These are phyloP conservation scores for Sula dactylatra DNA, from an alignment of 2,113 vertebrate species.

Conservation along the genomic window DNA sequence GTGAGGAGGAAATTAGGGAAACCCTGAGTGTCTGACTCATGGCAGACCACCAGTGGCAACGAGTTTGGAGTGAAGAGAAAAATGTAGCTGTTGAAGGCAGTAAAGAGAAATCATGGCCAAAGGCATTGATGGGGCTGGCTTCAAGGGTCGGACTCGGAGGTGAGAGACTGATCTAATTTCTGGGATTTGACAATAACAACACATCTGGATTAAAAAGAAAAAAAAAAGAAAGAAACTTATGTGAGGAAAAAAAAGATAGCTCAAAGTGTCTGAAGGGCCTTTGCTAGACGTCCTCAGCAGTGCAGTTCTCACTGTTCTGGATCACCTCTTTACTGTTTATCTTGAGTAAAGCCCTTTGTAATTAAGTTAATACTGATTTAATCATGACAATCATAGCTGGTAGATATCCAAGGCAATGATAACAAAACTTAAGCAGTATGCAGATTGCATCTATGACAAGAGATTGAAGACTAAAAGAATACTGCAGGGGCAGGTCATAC, in stretches of 20 bases:
- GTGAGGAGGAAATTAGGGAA: neutral
- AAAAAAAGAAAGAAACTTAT: neutral
- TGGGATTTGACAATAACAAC: neutral
- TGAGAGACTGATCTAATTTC: conserved; percentile 45
- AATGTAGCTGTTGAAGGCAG: neutral
- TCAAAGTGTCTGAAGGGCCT: neutral
- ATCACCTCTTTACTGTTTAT: conserved; percentile 39
- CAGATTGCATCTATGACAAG: conserved; percentile 2
- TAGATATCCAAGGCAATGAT: conserved; percentile 55
- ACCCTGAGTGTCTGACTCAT: neutral
- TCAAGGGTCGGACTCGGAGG: neutral
- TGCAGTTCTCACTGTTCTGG: conserved; percentile 42
- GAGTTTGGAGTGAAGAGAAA: neutral
- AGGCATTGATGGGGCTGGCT: neutral
- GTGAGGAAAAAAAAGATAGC: neutral
- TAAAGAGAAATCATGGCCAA: neutral
- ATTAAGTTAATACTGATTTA: conserved; percentile 68
- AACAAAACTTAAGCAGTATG: conserved; percentile 25
- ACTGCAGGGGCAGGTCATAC: neutral
- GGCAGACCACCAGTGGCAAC: neutral
- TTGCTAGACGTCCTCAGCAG: conserved; percentile 12
- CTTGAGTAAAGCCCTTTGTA: conserved; percentile 53
- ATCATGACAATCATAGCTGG: conserved; percentile 46
- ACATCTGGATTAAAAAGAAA: neutral
- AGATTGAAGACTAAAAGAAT: conserved; percentile 12